Evolutionary conservation across 2,888 invertebrate genomes (phyloP).

Genomic region (Cryptocephalus primarius): DNA sequence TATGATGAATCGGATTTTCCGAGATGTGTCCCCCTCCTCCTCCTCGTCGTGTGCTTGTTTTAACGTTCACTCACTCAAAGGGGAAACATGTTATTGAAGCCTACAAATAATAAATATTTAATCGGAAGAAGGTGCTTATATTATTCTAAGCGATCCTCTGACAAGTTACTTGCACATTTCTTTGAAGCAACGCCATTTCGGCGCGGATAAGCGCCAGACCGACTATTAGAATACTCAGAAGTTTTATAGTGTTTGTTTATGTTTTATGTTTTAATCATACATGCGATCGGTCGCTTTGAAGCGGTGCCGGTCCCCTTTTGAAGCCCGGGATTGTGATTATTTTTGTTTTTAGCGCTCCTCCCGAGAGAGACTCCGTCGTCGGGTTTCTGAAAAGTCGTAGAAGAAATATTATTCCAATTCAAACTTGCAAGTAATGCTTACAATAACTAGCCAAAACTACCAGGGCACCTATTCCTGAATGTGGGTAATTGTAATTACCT

Average conservation of each 20-base stretch:
- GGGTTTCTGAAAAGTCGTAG: neutral
- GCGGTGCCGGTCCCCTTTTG: conserved; percentile 9
- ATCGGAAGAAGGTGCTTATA: neutral
- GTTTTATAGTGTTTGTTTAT: conserved; percentile 19
- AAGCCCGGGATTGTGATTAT: neutral
- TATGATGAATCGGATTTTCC: no score
- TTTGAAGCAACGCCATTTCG: neutral
- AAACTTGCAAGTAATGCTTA: no score
- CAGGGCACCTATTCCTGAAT: no score
- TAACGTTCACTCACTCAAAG: no score
- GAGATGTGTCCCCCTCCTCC: neutral
- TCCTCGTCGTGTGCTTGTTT: neutral
- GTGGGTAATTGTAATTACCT: no score
- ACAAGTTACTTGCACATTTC: conserved; percentile 1
- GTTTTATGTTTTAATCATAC: conserved; percentile 17
- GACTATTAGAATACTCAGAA: conserved; percentile 10
- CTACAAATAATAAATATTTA: neutral
- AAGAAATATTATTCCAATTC: neutral
- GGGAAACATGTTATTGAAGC: neutral
- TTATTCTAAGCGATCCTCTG: neutral
- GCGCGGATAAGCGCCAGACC: conserved; percentile 9
- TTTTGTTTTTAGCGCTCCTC: neutral
- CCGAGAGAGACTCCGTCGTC: no score
- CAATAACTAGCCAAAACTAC: no score
- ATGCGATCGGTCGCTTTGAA: conserved; percentile 18